phyloP scores from a whole-genome alignment of 2,113 vertebrate species.

The Erythrolamprus reginae region DNA sequence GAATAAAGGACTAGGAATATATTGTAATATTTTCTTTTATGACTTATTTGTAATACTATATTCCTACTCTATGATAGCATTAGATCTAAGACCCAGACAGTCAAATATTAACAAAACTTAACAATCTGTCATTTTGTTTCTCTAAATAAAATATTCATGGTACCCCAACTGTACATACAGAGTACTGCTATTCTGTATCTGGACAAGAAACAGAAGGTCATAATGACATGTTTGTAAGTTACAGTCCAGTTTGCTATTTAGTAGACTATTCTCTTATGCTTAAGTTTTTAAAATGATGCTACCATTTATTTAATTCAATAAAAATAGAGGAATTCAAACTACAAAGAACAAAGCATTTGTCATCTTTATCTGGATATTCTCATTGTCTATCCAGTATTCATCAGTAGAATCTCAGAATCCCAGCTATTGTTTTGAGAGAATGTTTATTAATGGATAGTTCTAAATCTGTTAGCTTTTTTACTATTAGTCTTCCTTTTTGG shows the following conservation, averaged over 20 bases:
- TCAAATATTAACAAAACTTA: not conserved
- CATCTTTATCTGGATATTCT: not conserved
- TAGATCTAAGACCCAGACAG: not conserved
- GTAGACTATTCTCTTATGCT: not conserved
- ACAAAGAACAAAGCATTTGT: not conserved
- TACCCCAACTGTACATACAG: not conserved
- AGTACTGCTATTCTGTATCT: not conserved
- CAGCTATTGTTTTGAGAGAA: not conserved
- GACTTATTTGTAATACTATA: not conserved
- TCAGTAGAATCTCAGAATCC: not conserved
- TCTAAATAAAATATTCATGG: not conserved
- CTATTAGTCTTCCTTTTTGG: not conserved
- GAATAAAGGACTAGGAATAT: not conserved
- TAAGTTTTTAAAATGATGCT: not conserved
- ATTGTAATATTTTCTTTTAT: not conserved
- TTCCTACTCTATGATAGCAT: not conserved
- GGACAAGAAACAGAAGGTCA: not conserved
- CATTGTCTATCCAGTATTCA: not conserved
- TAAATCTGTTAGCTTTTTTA: not conserved
- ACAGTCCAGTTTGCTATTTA: not conserved
- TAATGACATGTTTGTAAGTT: not conserved
- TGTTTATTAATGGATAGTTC: not conserved
- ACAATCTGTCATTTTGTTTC: not conserved
- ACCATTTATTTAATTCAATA: not conserved
- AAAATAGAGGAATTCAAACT: not conserved